Evolutionary conservation across 2,113 vertebrate species (phyloP).

Genomic region (Coreoperca whiteheadi): DNA sequence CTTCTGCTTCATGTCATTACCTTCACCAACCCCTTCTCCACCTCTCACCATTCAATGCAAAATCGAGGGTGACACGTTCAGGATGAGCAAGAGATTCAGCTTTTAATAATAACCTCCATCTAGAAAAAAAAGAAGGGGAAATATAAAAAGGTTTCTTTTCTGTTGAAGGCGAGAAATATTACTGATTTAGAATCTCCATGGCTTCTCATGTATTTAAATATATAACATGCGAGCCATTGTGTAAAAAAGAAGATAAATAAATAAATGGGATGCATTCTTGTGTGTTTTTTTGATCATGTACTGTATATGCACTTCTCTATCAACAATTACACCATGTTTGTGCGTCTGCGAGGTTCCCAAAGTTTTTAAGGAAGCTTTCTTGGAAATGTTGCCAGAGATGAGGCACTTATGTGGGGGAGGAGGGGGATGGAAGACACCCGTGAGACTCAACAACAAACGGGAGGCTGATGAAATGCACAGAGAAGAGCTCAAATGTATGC

Average conservation of each 20-base stretch:
- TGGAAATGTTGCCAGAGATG: constrained; percentile 22
- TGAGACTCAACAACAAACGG: background rate
- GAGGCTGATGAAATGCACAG: background rate
- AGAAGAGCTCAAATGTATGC: constrained; percentile 18
- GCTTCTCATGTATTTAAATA: background rate
- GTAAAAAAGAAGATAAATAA: background rate
- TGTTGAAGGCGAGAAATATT: background rate
- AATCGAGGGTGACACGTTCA: background rate
- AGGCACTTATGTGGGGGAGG: background rate
- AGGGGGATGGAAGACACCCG: constrained; percentile 16
- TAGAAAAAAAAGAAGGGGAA: background rate
- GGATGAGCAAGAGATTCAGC: background rate
- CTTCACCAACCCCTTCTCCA: background rate
- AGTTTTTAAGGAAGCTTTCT: constrained; percentile 20
- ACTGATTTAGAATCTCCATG: background rate
- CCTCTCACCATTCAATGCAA: background rate
- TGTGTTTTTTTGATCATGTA: constrained; percentile 2
- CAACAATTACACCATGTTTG: background rate
- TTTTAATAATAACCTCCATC: background rate
- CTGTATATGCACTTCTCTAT: background rate
- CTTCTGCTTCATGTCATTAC: background rate
- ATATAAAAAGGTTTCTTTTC: background rate
- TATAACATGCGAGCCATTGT: background rate
- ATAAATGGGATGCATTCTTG: background rate
- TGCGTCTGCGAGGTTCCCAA: background rate